Percentiles rank a stretch among this genome's conserved stretches.
These are phyloP conservation scores for Hypsopygia costalis DNA, from an alignment of 2,888 invertebrate species.

Conservation along the genomic window DNA sequence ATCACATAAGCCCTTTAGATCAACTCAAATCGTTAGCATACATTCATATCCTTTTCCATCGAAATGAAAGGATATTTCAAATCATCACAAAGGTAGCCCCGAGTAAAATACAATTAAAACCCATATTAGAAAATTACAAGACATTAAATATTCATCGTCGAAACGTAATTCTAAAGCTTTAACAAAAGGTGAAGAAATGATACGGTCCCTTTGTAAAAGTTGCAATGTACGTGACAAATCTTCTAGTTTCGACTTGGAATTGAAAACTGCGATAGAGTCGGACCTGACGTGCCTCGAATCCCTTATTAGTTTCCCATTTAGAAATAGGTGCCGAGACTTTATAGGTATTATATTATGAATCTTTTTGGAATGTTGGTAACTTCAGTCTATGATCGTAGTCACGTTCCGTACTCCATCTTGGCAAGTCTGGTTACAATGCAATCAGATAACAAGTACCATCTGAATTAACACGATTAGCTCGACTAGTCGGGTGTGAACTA, in stretches of 20 bases:
- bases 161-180: slow-evolving; percentile 36
- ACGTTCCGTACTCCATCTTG: slow-evolving; percentile 41
- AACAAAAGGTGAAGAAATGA: slow-evolving; percentile 69
- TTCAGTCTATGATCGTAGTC: slow-evolving; percentile 37
- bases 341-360: slow-evolving; percentile 54
- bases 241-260: slow-evolving; percentile 72
- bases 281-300: slow-evolving; percentile 65
- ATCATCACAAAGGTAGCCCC: slow-evolving; percentile 1
- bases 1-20: too few relatives aligned
- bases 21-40: not conserved
- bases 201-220: slow-evolving; percentile 69
- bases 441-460: slow-evolving; percentile 33
- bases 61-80: not conserved
- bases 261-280: slow-evolving; percentile 78
- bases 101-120: slow-evolving; percentile 4
- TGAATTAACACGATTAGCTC: slow-evolving; percentile 34
- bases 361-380: slow-evolving; percentile 36
- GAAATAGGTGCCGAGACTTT: slow-evolving; percentile 56
- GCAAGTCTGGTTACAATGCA: slow-evolving; percentile 33
- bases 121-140: slow-evolving; percentile 4
- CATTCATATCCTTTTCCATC: not conserved
- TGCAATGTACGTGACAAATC: slow-evolving; percentile 77
- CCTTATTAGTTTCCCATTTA: slow-evolving; percentile 59
- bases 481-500: slow-evolving; percentile 27
- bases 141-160: slow-evolving; percentile 14